Conservation (phyloP, 2,797 vertebrate genomes). For the Hydrophis major region DNA sequence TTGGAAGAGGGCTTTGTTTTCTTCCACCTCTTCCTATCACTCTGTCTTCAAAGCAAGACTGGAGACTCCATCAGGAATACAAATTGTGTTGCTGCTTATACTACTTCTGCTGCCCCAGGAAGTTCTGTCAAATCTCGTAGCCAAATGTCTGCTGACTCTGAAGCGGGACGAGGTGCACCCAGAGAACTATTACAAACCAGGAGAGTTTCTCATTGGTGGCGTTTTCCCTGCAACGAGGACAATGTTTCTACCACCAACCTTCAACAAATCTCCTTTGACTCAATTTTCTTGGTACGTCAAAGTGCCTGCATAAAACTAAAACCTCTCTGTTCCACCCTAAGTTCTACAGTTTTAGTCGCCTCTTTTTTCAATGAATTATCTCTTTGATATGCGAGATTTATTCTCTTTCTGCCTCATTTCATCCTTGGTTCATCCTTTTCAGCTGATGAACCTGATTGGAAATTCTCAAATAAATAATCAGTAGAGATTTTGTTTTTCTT, state of each 20-base stretch:
- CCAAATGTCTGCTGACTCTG: too few relatives aligned
- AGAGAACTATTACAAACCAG: not conserved
- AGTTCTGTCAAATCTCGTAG: too few relatives aligned
- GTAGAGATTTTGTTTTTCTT: not conserved
- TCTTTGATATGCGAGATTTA: not conserved
- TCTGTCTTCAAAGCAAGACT: too few relatives aligned
- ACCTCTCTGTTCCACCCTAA: not conserved
- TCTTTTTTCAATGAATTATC: not conserved
- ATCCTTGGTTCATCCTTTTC: not conserved
- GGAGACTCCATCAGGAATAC: too few relatives aligned
- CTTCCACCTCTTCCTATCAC: too few relatives aligned
- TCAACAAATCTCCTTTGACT: not conserved
- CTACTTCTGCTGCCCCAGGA: too few relatives aligned
- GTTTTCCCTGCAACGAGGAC: not conserved
- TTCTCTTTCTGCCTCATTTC: not conserved
- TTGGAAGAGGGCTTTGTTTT: too few relatives aligned
- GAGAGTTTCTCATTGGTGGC: not conserved
- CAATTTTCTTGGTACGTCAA: not conserved
- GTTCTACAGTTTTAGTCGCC: rapidly evolving
- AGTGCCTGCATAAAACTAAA: not conserved
- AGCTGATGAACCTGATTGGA: not conserved
- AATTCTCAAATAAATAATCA: not conserved
- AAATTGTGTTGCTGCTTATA: too few relatives aligned
- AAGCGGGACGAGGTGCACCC: not conserved
- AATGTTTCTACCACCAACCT: not conserved